Evolutionary conservation across 37 sponge, comb jelly and placozoan species (phyloP).

Genomic region (Lycopodina hypogea): DNA sequence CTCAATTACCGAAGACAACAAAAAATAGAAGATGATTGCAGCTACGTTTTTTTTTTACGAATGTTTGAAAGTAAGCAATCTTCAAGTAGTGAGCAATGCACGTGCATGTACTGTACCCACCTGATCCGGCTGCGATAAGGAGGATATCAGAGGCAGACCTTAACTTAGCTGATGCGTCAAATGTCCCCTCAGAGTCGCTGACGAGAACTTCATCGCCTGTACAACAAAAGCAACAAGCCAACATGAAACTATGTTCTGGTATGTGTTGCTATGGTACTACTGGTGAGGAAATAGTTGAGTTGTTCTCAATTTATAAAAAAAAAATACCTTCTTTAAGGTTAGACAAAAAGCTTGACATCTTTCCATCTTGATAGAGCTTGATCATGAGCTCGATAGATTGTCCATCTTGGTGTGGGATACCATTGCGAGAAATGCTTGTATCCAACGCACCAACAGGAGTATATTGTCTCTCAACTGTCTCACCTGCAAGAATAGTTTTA

Average conservation of each 20-base stretch:
- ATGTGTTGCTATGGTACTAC: background rate
- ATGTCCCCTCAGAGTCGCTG: conserved; percentile 74
- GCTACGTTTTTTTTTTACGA: no score
- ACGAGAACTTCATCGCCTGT: conserved; percentile 52
- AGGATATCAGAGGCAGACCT: conserved; percentile 4
- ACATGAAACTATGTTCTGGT: background rate
- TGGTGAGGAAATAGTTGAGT: background rate
- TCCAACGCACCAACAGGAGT: conserved; percentile 46
- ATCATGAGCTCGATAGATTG: conserved; percentile 62
- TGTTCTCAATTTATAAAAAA: background rate
- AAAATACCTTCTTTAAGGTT: conserved; percentile 46
- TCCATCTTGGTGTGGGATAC: conserved; percentile 1
- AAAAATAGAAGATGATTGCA: no score
- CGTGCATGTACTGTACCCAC: no score
- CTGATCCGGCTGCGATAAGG: conserved; percentile 82
- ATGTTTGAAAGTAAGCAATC: no score
- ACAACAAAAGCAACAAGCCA: background rate
- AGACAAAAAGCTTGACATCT: conserved; percentile 60
- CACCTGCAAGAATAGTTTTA: conserved; percentile 21
- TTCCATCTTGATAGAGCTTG: conserved; percentile 78
- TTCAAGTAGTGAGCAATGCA: no score
- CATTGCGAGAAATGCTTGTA: background rate
- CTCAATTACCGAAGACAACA: no score
- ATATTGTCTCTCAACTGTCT: conserved; percentile 54
- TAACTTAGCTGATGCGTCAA: conserved; percentile 36